Base-by-base conservation (phyloP, 2,888 invertebrate species). In the Lacanobia wlatinum region DNA sequence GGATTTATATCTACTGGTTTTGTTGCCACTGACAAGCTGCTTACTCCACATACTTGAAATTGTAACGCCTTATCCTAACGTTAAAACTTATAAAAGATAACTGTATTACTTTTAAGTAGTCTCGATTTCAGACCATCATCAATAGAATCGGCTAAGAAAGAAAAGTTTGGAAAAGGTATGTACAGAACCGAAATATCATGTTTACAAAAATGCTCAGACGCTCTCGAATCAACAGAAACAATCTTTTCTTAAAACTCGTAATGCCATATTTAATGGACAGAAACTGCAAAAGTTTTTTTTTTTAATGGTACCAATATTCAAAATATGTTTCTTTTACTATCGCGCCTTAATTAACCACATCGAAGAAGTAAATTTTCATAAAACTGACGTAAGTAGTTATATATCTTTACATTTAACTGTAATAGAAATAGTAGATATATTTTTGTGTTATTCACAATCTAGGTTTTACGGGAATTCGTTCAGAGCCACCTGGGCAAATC, bases 141-240 rank as follows among this genome's bases (percentile, higher is more conserved):
- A 23, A 12, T 23, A 18, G 53, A 64, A 18, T 10, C 38, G 7
- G 38, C 16, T 23, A 64, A 40, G 21, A 64, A 40, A 40, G 64
- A 64, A 53, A 64, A 53, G 21, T 4, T 18, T 1, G 64, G 64
- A 40, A 64, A 40, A 64, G 64, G 64, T 64, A 40, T 3, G 52
- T 40, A 40, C 38, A 16, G 21, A 16, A 38, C 6, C 21, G 2
- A 21, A 10, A n/a, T n/a, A n/a, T n/a, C 10, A 28, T 16, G 28
- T 55, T 55, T 55, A 55, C 14, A 55, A 50, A 55, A 28, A 28
- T 23, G 28, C 28, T 16, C 48, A 1, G 9, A 55, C 28, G 28
- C 1, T 55, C 23, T 55, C 1, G 16, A 55, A 23, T 28, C 2
- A 14, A 1, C 10, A 6, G 5, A 12, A 18, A 23, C 18, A 18